Evolutionary conservation across 2,888 invertebrate genomes (phyloP), one percentile per base, ranked within the genome.

Genomic region (Tinea pellionella): DNA sequence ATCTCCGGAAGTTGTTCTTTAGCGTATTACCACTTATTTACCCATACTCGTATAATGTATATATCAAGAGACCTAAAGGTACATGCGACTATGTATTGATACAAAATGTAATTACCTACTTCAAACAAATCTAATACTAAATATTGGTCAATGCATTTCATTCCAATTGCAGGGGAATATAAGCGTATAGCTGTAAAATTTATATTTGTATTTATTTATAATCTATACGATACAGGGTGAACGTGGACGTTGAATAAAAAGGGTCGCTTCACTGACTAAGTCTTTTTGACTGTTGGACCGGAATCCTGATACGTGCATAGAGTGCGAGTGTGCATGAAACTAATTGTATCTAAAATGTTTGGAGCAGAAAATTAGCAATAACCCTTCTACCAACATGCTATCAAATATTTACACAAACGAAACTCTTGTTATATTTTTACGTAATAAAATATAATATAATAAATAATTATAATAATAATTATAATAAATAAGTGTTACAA

Each of bases 261-360:
- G 47, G 47, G 9, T 47, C 47, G 47, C 47, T 47, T 47, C 47
- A 47, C 47, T 47, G 47, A 47, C 47, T 47, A 16, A 16, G 47
- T 47, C 47, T 47, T 47, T 47, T 47, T 47, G 47, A 47, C 47
- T 47, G 47, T 47, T 47, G 47, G 47, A 47, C 47, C 47, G 47
- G 47, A 47, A 47, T 47, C 47, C 47, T 15, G 47, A 47, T 47
- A 47, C 47, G 47, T 47, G 41, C 41, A 47, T 47, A 16, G 47
- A n/a, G 47, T 15, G 47, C 47, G 2, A 9, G 47, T 47, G 47
- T 47, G 47, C 47, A 47, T 47, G 47, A 47, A 47, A 47, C 47
- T 47, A 47, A 37, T 37, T 37, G 37, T 37, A 37, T 37, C 37
- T 9, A 37, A 37, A 37, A 37, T 37, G 37, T 37, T 37, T 9